Evolutionary conservation across 2,113 vertebrate genomes (phyloP), one percentile per base, ranked within the genome.

Genomic region (Dasyornis broadbenti): DNA sequence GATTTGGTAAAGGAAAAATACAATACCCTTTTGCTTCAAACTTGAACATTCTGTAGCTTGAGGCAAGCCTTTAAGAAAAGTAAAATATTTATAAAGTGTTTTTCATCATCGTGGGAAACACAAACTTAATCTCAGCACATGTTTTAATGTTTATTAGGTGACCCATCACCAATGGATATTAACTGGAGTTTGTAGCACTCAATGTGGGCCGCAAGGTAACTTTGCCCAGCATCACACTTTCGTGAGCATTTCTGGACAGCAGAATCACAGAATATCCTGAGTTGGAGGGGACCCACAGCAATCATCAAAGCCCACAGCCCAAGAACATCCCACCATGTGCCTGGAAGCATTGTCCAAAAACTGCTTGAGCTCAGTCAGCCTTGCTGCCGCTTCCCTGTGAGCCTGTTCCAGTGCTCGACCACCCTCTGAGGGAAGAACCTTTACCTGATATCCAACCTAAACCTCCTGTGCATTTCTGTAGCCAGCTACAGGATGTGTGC

Each of bases 71-170:
- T 95, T 47, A 68, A 69, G 28, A 92, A 94, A 92, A 96, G 44
- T 56, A 72, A 83, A 95, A 95, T 92, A 83, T 85, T 96, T 94
- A 90, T 53, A 26, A 96, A 92, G 56, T 92, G 44, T 59, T 92
- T 60, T 95, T 52, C 13, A 31, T 68, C 82, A n/a, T 35, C 33
- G 28, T 91, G 68, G 70, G 86, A 68, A 77, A 80, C 44, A 54
- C 40, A 75, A 96, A 86, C 35, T 61, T 96, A 80, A 69, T 56
- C 47, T 88, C 73, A 91, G 45, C 68, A 81, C 54, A 94, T 37
- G 40, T 40, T 95, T 96, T 86, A 89, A 80, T 0, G 18, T 86
- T 83, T 97, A 95, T 92, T 93, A 95, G 94, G 78, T 81, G 37
- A 66, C 45, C 35, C 73, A 90, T 90, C 73, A 65, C 11, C 68